Evolutionary conservation across 2,113 vertebrate species (phyloP).

Genomic region (Balaenoptera acutorostrata): DNA sequence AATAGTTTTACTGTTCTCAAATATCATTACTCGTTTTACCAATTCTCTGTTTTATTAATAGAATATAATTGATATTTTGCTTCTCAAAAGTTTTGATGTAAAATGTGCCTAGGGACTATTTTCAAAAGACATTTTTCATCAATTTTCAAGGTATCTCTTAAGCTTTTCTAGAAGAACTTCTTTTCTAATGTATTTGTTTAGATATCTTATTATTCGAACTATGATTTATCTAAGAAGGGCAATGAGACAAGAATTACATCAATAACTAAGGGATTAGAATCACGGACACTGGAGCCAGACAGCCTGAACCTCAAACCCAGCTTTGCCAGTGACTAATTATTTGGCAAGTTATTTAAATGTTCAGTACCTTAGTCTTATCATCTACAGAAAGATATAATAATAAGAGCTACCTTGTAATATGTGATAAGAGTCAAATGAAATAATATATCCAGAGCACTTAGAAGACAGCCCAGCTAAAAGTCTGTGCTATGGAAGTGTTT

Average conservation of each 20-base stretch:
- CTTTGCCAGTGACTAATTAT: background rate
- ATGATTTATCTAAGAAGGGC: background rate
- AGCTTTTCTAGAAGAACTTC: background rate
- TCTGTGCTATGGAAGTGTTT: background rate
- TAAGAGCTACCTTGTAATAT: background rate
- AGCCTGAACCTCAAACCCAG: background rate
- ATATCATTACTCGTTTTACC: background rate
- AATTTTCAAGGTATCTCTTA: background rate
- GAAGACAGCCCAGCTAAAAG: background rate
- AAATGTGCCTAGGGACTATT: background rate
- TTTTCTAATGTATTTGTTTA: background rate
- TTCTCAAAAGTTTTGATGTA: background rate
- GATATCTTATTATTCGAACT: background rate
- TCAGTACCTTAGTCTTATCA: background rate
- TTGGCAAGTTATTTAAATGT: background rate
- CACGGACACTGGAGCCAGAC: fast-evolving
- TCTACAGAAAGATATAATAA: background rate
- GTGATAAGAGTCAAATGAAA: background rate
- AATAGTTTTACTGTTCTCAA: background rate
- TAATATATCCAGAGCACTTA: background rate
- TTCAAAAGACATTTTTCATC: background rate
- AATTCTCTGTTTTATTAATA: background rate
- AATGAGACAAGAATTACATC: background rate
- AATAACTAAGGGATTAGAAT: background rate
- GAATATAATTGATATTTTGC: background rate